Evolutionary conservation across 2,113 vertebrate species (phyloP).

Genomic region (Paracanthobrama guichenoti): DNA sequence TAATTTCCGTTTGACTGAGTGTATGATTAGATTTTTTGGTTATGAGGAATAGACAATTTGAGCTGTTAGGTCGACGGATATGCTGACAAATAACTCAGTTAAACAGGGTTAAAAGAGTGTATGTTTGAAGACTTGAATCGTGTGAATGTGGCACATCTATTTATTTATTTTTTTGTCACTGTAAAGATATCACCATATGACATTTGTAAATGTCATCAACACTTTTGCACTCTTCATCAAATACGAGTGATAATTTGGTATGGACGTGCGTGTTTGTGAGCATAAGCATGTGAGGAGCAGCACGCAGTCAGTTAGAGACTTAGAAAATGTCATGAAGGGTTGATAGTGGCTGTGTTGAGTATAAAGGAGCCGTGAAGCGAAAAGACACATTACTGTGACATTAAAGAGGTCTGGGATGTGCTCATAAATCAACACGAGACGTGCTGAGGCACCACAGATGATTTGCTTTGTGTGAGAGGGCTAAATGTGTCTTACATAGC

Average conservation of each 20-base stretch:
- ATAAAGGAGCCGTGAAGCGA: slow-evolving; percentile 16
- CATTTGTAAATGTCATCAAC: slow-evolving; percentile 54
- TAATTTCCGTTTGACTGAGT: slow-evolving; percentile 22
- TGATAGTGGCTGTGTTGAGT: slow-evolving; percentile 37
- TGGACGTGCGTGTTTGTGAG: slow-evolving; percentile 14
- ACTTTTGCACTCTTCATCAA: slow-evolving; percentile 37
- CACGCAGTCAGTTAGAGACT: slow-evolving; percentile 16
- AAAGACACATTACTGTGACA: slow-evolving; percentile 41
- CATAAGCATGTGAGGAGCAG: background rate
- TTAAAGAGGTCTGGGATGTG: slow-evolving; percentile 31
- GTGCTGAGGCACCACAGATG: background rate
- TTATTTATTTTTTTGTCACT: background rate
- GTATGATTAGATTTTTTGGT: slow-evolving; percentile 4
- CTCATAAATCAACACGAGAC: slow-evolving; percentile 37
- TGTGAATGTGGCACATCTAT: background rate
- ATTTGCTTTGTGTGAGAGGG: slow-evolving; percentile 32
- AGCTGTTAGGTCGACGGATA: background rate
- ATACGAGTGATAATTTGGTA: slow-evolving; percentile 5
- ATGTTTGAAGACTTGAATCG: slow-evolving; percentile 7
- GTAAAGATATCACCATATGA: slow-evolving; percentile 52
- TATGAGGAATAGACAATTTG: slow-evolving; percentile 20
- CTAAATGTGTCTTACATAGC: background rate
- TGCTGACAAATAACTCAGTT: slow-evolving; percentile 1
- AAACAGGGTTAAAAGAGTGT: slow-evolving; percentile 30
- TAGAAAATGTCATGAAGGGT: slow-evolving; percentile 48